Percentiles rank a stretch among this genome's conserved stretches.
These are phyloP conservation scores for Petaurus breviceps DNA, from an alignment of 2,113 vertebrate genomes.

Conservation along the genomic window DNA sequence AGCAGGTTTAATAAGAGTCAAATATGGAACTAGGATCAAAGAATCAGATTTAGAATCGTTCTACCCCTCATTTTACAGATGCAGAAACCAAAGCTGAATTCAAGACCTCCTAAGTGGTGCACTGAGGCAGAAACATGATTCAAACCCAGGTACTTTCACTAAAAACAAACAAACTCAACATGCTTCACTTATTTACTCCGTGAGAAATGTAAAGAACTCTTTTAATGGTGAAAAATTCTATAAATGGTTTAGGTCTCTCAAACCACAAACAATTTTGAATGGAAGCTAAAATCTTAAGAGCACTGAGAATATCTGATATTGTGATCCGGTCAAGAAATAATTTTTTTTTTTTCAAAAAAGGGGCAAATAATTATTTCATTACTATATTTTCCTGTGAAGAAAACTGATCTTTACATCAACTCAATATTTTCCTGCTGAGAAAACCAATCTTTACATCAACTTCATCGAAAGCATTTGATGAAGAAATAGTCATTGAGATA, in stretches of 20 bases:
- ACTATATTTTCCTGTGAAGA: not conserved
- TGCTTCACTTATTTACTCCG: constrained; percentile 3
- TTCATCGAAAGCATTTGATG: constrained; percentile 17
- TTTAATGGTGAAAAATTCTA: constrained; percentile 3
- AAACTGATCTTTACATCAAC: not conserved
- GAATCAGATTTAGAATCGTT: not conserved
- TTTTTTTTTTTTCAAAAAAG: constrained; percentile 47
- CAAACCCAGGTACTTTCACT: not conserved
- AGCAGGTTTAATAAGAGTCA: not conserved
- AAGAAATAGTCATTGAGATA: constrained; percentile 5
- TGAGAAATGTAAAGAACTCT: constrained; percentile 38
- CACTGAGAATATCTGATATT: not conserved
- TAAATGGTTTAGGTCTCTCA: constrained; percentile 25
- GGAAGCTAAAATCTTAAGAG: constrained; percentile 20
- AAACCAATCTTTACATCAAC: not conserved
- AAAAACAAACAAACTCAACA: constrained; percentile 36
- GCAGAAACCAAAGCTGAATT: not conserved
- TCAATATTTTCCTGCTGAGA: not conserved
- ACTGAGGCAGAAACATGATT: not conserved
- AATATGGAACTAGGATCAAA: not conserved
- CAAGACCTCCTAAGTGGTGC: not conserved
- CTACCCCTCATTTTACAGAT: not conserved
- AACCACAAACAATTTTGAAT: constrained; percentile 25
- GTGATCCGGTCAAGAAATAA: not conserved
- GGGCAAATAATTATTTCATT: not conserved